phyloP scores from a whole-genome alignment of 2,797 vertebrate genomes.

The Argya squamiceps region DNA sequence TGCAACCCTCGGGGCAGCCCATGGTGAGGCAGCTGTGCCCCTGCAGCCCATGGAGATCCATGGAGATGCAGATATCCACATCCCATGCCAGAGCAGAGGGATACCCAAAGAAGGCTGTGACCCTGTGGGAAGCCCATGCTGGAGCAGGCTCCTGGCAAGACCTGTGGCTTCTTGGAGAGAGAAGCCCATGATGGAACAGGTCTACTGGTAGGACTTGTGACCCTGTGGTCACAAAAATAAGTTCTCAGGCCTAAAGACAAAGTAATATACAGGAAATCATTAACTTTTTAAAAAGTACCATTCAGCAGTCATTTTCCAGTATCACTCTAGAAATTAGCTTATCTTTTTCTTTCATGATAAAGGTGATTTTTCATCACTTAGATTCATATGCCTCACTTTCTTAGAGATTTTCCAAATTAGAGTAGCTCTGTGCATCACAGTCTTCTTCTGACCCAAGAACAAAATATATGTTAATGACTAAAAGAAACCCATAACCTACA shows the following conservation, averaged over 20 bases:
- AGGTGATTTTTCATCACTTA: not conserved
- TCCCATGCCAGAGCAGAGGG: accelerated
- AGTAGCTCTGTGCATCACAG: not conserved
- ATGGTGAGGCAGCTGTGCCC: not conserved
- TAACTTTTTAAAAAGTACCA: not conserved
- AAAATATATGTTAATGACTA: not conserved
- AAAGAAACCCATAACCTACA: not conserved
- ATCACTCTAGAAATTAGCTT: not conserved
- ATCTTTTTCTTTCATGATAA: not conserved
- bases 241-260: not conserved
- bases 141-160: not conserved
- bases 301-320: not conserved
- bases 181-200: not conserved
- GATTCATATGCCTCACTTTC: not conserved
- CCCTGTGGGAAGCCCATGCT: not conserved
- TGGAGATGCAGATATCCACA: not conserved
- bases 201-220: not conserved
- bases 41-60: not conserved
- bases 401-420: not conserved
- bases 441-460: not conserved
- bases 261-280: not conserved
- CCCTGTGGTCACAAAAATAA: not conserved
- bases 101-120: not conserved
- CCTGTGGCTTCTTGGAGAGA: not conserved
- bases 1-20: not conserved